phyloP scores from a whole-genome alignment of 2,113 vertebrate species.

The Pungitius pungitius region DNA sequence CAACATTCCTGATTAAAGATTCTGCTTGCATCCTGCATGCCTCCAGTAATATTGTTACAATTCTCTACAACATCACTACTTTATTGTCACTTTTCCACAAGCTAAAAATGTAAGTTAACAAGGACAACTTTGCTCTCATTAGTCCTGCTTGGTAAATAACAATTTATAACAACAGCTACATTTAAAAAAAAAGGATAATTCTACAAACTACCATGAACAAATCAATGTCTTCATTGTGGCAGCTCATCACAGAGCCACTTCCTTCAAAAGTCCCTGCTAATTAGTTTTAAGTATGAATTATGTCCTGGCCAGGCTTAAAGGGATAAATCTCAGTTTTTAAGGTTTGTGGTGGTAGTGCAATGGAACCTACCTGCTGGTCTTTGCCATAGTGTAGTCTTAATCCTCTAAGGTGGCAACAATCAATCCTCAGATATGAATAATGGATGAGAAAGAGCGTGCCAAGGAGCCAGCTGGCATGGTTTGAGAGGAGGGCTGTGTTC shows the following conservation, averaged over 20 bases:
- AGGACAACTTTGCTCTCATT: constrained; percentile 71
- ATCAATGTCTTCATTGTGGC: constrained; percentile 59
- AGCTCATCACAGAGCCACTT: constrained; percentile 48
- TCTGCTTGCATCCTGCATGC: constrained; percentile 39
- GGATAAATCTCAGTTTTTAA: constrained; percentile 44
- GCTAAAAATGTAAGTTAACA: constrained; percentile 65
- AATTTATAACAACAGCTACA: constrained; percentile 60
- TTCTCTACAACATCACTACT: constrained; percentile 47
- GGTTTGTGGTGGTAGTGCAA: constrained; percentile 18
- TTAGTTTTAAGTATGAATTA: constrained; percentile 70
- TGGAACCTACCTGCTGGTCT: constrained; percentile 44
- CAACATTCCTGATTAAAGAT: constrained; percentile 59
- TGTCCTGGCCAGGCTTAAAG: constrained; percentile 48
- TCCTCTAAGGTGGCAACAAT: constrained; percentile 58
- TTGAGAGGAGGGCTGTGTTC: constrained; percentile 61
- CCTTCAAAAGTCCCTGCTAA: constrained; percentile 61
- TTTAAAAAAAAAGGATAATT: constrained; percentile 71
- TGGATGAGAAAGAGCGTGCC: constrained; percentile 62
- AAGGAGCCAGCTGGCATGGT: constrained; percentile 62
- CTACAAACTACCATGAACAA: constrained; percentile 69
- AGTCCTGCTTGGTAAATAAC: constrained; percentile 60
- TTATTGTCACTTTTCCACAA: constrained; percentile 48
- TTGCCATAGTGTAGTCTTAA: constrained; percentile 33
- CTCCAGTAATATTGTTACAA: constrained; percentile 63
- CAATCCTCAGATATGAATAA: constrained; percentile 69